These are phyloP conservation scores for Drosophila peninsularis DNA, from an alignment of 2,888 invertebrate species.

Conservation along the genomic window DNA sequence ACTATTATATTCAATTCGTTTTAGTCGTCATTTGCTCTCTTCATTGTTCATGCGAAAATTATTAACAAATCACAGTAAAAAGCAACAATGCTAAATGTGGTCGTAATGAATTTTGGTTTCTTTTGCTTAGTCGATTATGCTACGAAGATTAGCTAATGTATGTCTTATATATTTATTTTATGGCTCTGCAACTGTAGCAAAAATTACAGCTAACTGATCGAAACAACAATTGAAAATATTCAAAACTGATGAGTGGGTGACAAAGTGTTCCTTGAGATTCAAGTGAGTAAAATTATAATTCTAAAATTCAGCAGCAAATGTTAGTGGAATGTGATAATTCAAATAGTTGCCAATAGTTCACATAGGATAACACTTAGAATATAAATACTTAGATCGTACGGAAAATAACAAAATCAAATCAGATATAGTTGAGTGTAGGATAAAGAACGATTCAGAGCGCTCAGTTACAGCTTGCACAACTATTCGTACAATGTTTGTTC, in stretches of 20 bases:
- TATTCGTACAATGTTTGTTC: conserved; percentile 5
- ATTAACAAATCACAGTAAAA: conserved; percentile 78
- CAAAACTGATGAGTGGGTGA: background rate
- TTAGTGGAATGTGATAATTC: conserved; percentile 53
- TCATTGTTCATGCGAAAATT: conserved; percentile 66
- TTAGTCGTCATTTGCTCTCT: conserved; percentile 28
- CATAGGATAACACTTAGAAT: conserved; percentile 58
- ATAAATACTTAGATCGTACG: conserved; percentile 31
- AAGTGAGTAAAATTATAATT: background rate
- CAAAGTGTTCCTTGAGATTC: background rate
- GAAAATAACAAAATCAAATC: conserved; percentile 16
- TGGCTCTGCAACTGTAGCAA: conserved; percentile 42
- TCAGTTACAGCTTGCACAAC: conserved; percentile 40
- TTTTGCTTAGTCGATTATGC: conserved; percentile 8
- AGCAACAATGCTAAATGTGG: conserved; percentile 70
- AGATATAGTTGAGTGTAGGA: background rate
- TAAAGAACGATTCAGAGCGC: background rate
- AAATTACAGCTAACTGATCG: conserved; percentile 4
- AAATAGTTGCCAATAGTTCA: conserved; percentile 33
- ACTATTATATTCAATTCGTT: conserved; percentile 26
- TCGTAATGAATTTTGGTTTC: conserved; percentile 31
- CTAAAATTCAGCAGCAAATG: conserved; percentile 34
- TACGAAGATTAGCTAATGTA: conserved; percentile 23
- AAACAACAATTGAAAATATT: background rate
- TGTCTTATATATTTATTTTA: conserved; percentile 21